Base-by-base conservation (phyloP, 2,113 vertebrate genomes). In the Takifugu flavidus region DNA sequence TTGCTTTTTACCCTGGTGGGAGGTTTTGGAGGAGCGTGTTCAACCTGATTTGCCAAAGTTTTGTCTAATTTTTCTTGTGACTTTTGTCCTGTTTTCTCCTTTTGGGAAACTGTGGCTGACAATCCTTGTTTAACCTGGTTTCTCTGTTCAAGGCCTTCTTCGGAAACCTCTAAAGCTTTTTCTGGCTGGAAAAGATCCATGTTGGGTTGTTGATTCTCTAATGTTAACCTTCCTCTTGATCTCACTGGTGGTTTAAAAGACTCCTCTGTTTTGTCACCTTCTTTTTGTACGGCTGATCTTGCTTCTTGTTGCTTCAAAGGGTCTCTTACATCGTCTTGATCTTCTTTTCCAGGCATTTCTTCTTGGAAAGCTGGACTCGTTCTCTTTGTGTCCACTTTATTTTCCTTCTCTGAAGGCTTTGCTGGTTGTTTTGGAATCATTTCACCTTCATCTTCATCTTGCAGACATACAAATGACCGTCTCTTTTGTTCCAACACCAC, bases 1-100 rank as follows among this genome's bases (percentile, higher is more conserved):
- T 75, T 88, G 46, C 65, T 78, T 68, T 80, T 88, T 27, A 49
- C 67, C 62, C 87, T 87, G 1, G n/a, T 15, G 7, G 87, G 86
- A 29, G 82, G 74, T 53, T 77, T 86, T 57, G 82, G 85, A 25
- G 55, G 59, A 0, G 2, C 5, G 10, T 52, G n/a, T 11, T 42
- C 67, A 56, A 39, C 25, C 2, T 60, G 51, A 53, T 42, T 71
- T 45, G 49, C 72, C 15, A 65, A 1, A 29, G 2, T 27, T 6
- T 20, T 71, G 27, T 29, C 66, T 53, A 31, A 26, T 39, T 71
- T 27, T 55, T 75, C 59, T 6, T 13, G 13, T 6, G 69, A 13
- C 13, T 59, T n/a, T 55, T 71, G 73, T 7, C 64, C 67, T n/a
- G 55, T 14, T 58, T 25, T 5, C 10, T 25, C 55, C 45, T 27